A percentile compares a stretch with the other conserved stretches of the same genome.
These are phyloP conservation scores for Chrysolophus pictus DNA, from an alignment of 2,797 vertebrate species.

Conservation along the genomic window DNA sequence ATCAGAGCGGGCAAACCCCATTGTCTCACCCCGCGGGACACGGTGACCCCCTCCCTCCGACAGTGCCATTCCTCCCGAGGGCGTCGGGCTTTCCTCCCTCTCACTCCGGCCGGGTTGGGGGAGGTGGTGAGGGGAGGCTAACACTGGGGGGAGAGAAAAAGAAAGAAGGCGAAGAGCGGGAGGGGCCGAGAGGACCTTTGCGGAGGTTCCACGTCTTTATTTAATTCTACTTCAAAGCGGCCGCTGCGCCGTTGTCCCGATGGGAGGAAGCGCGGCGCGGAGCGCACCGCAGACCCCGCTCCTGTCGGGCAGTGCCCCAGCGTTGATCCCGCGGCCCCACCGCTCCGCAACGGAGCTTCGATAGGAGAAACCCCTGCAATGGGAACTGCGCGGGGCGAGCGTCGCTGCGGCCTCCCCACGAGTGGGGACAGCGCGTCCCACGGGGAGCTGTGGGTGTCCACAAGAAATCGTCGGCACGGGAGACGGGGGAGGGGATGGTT, in stretches of 20 bases:
- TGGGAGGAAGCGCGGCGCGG: conserved; percentile 17
- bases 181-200: neutral
- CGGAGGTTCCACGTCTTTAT: conserved; percentile 30
- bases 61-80: neutral
- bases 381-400: too few relatives aligned
- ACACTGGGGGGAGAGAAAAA: neutral
- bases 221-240: conserved; percentile 36
- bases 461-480: too few relatives aligned
- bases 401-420: too few relatives aligned
- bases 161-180: neutral
- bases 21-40: conserved; percentile 26
- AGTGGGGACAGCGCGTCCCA: too few relatives aligned
- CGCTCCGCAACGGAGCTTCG: neutral
- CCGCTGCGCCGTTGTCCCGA: neutral
- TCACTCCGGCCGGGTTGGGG: neutral
- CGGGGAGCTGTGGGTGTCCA: too few relatives aligned
- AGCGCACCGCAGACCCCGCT: neutral
- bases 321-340: neutral
- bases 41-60: neutral
- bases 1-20: neutral
- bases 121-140: too few relatives aligned
- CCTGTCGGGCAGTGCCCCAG: conserved; percentile 22
- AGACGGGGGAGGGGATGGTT: too few relatives aligned
- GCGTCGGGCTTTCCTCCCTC: neutral
- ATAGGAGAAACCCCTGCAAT: too few relatives aligned